Base-by-base conservation (phyloP, 1,140 invertebrate genomes). In the Leptinotarsa undecemlineata region DNA sequence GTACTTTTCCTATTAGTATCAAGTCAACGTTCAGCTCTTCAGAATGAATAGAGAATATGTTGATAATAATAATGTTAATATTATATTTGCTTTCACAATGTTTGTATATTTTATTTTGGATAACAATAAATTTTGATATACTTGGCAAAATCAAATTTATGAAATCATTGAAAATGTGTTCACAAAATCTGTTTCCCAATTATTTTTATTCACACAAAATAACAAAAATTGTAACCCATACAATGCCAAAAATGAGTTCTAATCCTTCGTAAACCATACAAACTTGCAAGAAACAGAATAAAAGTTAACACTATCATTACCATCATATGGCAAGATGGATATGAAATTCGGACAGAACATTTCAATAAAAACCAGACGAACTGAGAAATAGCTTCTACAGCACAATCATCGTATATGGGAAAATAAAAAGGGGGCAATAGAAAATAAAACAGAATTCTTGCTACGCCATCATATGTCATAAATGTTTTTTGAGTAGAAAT, bases 391-490 rank as follows among this genome's bases (percentile, higher is more conserved):
- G 80, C 77, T 79, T 78, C 80, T 82, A 82, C 81, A 80, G 81
- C 81, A 82, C 79, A 82, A 82, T 80, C 81, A 82, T 81, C 8
- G 33, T 81, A 80, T 79, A 78, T 80, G 78, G 75, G 76, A 79
- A 78, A 68, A 42, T 42, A 66, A 66, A 23, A 42, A n/a, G 19
- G 42, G 42, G 17, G 42, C 15, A n/a, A 33, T 17, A 17, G 57
- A 72, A 77, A 75, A 64, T 21, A 74, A 74, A 78, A 63, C 74
- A 74, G 77, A 79, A 78, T 82, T 72, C 76, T 78, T 77, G 78
- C 78, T 82, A 82, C 81, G 81, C 80, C 81, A 81, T 81, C 81
- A 81, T 81, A 79, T 81, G 78, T 81, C 79, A 82, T 78, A 68
- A 48, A 76, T 81, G 73, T 81, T 82, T 79, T 80, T 78, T 80